Evolutionary conservation across 1,140 invertebrate species (phyloP), one percentile per base, ranked within the genome.

Genomic region (Acyrthosiphon pisum): DNA sequence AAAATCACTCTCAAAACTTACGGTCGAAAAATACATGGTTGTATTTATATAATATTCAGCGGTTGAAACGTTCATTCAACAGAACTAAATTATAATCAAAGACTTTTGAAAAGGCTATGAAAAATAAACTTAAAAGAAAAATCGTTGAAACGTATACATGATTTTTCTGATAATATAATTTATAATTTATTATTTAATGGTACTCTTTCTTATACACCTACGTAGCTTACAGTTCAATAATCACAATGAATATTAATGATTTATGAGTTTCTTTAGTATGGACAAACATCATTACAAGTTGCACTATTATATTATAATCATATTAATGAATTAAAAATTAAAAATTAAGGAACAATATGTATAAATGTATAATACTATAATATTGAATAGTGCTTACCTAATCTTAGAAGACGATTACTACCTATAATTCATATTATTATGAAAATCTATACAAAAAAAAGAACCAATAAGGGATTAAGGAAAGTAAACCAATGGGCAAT

Each of bases 81-180:
- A 18, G 20, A 44, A 68, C 44, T 41, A 68, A 90, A 90, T 90
- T 90, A 90, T 90, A 68, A 90, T 90, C 56, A 90, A 90, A 90
- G 50, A 90, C 48, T 26, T 90, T 60, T 56, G 35, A 60, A 90
- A 44, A 11, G 14, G 7, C 6, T 44, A 90, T 68, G 14, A 35
- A 90, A 90, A 90, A 41, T 56, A 56, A 60, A 90, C 37, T 41
- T 23, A 89, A 60, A 90, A 37, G 35, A 90, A 90, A 60, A 37
- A 90, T 44, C 41, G 53, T 50, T 50, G 30, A 44, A 68, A 44
- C 48, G 18, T n/a, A 68, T 89, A 89, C n/a, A 46, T 86, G 11
- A 4, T 56, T 56, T 68, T 41, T 90, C 22, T 44, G 53, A 68
- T 68, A 9, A 22, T 88, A 53, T 88, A 44, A 88, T 48, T 50